Base-by-base conservation (phyloP, 2,888 invertebrate genomes). In the Ormyrus pomaceus region DNA sequence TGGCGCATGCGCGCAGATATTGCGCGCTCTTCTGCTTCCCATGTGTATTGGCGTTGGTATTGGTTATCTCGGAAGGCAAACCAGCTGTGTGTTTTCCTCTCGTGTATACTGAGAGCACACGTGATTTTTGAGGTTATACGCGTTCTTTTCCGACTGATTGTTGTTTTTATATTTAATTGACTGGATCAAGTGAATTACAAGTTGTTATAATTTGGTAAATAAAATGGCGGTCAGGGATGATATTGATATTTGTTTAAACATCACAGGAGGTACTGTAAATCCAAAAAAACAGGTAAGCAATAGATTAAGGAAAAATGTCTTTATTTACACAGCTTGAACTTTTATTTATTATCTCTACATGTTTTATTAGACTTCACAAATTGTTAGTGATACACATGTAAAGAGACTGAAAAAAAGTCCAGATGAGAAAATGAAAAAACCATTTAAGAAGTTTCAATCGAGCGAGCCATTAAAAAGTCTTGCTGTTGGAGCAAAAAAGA, bases 211-310 rank as follows among this genome's bases (percentile, higher is more conserved):
- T 34, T 34, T 34, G 4, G 34, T 34, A 34, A 34, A 34, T 8
- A 68, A 53, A 82, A 87, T 89, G 87, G 84, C 86, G 50, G 82
- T 88, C 61, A 81, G 84, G 70, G 77, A 82, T 2, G 86, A 86
- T 9, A 89, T 88, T 86, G 89, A 90, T 83, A 89, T 90, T 79
- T 87, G 85, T 79, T 84, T 90, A 70, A 90, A 90, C 68, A 84
- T 90, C 13, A 85, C 86, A 8, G 74, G 83, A n/a, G 86, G 82
- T 3, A 53, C 85, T 50, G 74, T 50, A 8, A 80, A 46, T 62
- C 59, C 69, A 0, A 65, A 81, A 48, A 45, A 82, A 51, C 84
- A 86, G 84, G 89, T 88, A 83, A 85, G 88, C 85, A 77, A 80
- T 79, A 86, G 86, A 85, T 86, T 87, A 86, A 45, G 34, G 56